phyloP scores from a whole-genome alignment of 2,888 invertebrate genomes.

The Lepidocyrtinus sp. region DNA sequence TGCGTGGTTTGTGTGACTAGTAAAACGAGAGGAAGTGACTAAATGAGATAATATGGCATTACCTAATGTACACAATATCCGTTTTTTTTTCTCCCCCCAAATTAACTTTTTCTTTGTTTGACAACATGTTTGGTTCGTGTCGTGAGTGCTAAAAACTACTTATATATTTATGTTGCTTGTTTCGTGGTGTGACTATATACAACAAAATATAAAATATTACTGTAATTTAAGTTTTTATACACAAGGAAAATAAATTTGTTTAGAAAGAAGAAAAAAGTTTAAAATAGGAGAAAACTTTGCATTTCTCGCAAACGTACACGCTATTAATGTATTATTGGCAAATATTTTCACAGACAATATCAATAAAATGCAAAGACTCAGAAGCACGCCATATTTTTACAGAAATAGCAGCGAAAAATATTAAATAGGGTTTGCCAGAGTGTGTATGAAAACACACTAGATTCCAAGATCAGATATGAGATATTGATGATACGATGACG shows the following conservation, averaged over 20 bases:
- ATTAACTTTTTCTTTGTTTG: neutral
- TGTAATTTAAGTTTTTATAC: too few species aligned
- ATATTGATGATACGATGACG: too few species aligned
- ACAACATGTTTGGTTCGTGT: neutral
- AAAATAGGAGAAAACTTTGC: neutral
- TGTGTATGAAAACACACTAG: too few species aligned
- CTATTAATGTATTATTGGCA: neutral
- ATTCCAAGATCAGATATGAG: too few species aligned
- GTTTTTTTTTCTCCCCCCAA: neutral
- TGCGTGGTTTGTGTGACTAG: neutral
- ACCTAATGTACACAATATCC: neutral
- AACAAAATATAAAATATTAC: constrained; percentile 8
- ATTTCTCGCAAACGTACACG: neutral
- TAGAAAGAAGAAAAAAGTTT: neutral
- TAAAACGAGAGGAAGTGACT: constrained; percentile 34
- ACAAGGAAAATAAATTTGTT: neutral
- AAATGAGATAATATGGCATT: constrained; percentile 35
- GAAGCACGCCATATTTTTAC: neutral
- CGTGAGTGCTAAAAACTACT: neutral
- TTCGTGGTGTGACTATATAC: neutral
- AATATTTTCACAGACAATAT: neutral
- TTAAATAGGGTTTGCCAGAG: too few species aligned
- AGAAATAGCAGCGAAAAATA: neutral
- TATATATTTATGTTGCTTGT: constrained; percentile 8
- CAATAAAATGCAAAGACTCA: constrained; percentile 1